Base-by-base conservation (phyloP, 2,113 vertebrate species). In the Xiphorhynchus elegans region DNA sequence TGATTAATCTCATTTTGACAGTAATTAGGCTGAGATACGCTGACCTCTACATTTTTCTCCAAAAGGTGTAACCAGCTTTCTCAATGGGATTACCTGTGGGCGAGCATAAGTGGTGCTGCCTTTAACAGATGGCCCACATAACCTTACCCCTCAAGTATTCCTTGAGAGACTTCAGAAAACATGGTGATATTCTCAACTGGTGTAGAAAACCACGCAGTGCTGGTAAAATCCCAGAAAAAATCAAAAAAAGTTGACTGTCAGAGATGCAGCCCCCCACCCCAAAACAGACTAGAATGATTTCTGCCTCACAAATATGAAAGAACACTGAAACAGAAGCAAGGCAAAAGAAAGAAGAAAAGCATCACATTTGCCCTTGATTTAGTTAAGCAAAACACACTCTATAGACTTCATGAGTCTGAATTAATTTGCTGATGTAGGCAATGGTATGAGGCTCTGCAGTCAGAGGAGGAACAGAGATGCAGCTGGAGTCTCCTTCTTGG, bases 401-500 rank as follows among this genome's bases (percentile, higher is more conserved):
- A 13, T 63, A 52, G 35, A 21, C 37, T 77, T 74, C 29, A 49
- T 29, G 33, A 31, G 3, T 35, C 47, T 28, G 11, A 17, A 73
- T 58, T 23, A 58, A 29, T 53, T 81, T 87, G 72, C 59, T 74
- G 40, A 62, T 4, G 4, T 8, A 40, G 80, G 79, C 83, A 80
- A n/a, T 0, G 20, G 73, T 62, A 76, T 0, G 3, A 49, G 79
- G 17, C 37, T 69, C 17, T 69, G 68, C 37, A 77, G 59, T 25
- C 20, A 39, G 46, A 60, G 70, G 33, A 78, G 42, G 23, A 89
- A 44, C 0, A 0, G 72, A 56, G 68, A 66, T 0, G 0, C 5
- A 33, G 50, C 3, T 0, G 0, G 33, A 79, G 24, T 19, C 58
- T 59, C 25, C 24, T 4, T 2, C 23, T 2, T 2, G 11, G 35